Conservation (phyloP, 64 coral and sea anemone species). For the Orbicella faveolata region DNA sequence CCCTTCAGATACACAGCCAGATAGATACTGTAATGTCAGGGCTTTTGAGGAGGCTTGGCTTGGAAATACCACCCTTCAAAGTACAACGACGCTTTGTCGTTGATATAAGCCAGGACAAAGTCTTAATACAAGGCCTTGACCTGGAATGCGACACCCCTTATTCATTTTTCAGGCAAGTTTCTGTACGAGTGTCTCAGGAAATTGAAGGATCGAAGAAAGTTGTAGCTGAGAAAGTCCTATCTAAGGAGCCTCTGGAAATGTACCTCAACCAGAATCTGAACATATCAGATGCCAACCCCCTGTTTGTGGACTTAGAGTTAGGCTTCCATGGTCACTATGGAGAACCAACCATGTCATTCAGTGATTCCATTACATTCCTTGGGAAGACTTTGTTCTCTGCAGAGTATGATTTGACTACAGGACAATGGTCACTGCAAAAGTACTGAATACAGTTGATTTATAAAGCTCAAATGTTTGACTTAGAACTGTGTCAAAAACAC, state of each 20-base stretch:
- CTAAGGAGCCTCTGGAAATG: slow-evolving; percentile 41
- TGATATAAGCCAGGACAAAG: slow-evolving; percentile 46
- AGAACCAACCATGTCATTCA: slow-evolving; percentile 38
- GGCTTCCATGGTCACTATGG: slow-evolving; percentile 83
- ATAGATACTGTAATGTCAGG: slow-evolving; percentile 73
- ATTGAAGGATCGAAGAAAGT: slow-evolving; percentile 7
- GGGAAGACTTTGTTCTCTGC: slow-evolving; percentile 13
- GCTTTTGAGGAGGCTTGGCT: slow-evolving; percentile 57
- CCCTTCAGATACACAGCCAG: slow-evolving; percentile 73
- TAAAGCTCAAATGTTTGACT: not conserved
- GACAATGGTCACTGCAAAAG: slow-evolving; percentile 20
- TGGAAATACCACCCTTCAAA: slow-evolving; percentile 74
- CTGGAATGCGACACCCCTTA: slow-evolving; percentile 63
- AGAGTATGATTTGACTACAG: slow-evolving; percentile 16
- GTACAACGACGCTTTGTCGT: slow-evolving; percentile 70
- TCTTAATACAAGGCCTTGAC: slow-evolving; percentile 66
- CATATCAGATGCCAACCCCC: slow-evolving; percentile 8
- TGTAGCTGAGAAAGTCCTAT: slow-evolving; percentile 28
- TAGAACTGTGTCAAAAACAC: not conserved
- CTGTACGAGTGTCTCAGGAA: slow-evolving; percentile 25
- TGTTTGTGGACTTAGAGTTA: slow-evolving; percentile 61
- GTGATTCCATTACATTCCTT: not conserved
- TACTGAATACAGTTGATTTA: not conserved
- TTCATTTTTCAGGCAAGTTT: slow-evolving; percentile 60
- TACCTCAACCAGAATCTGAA: not conserved